Evolutionary conservation across 2,888 invertebrate genomes (phyloP).

Genomic region (Hypercompe scribonia): DNA sequence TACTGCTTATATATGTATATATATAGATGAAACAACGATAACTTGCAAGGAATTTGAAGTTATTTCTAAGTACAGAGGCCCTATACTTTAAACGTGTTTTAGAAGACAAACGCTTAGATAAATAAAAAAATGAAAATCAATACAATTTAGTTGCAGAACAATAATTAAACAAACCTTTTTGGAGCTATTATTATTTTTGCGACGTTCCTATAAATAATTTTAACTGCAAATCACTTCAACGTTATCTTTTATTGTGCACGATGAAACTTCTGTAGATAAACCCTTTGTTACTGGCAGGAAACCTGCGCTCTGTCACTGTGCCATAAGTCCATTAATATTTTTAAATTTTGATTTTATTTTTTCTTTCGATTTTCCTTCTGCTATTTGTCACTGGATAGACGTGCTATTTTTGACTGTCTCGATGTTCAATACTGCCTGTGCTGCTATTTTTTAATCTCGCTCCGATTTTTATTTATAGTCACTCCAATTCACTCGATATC

Average conservation of each 20-base stretch:
- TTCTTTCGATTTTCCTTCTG: background rate
- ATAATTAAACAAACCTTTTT: too few relatives aligned
- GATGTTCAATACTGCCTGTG: slow-evolving; percentile 2
- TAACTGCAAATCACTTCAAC: background rate
- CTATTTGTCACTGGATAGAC: slow-evolving; percentile 14
- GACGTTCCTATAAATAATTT: background rate
- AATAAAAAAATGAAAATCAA: too few relatives aligned
- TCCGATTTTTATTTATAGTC: slow-evolving; percentile 6
- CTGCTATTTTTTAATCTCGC: slow-evolving; percentile 10
- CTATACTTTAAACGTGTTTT: too few relatives aligned
- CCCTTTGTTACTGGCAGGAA: background rate
- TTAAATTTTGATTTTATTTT: slow-evolving; percentile 8
- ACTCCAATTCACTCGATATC: background rate
- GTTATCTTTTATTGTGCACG: background rate
- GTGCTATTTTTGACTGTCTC: slow-evolving; percentile 5
- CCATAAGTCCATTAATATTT: slow-evolving; percentile 1
- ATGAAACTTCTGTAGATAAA: background rate
- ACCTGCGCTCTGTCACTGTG: background rate
- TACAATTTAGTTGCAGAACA: too few relatives aligned
- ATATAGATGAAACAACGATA: too few relatives aligned
- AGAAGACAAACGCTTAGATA: too few relatives aligned
- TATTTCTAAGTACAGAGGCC: too few relatives aligned
- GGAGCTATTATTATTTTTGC: background rate
- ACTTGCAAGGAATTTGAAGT: too few relatives aligned
- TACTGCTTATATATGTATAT: too few relatives aligned